These are phyloP conservation scores for Tragelaphus imberbis DNA, from an alignment of 2,113 vertebrate species.

Conservation along the genomic window DNA sequence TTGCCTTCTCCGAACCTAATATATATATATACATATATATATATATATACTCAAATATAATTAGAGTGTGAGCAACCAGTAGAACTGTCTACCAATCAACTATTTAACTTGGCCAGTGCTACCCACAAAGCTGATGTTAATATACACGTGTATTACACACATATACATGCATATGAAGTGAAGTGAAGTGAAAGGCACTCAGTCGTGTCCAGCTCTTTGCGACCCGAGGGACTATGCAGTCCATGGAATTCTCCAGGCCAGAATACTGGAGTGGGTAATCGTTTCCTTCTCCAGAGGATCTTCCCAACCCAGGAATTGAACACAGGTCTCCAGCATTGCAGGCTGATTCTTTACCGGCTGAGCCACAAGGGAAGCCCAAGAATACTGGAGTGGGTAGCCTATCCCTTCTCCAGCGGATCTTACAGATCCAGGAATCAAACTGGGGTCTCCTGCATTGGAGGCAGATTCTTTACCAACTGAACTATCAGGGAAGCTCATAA, in stretches of 20 bases:
- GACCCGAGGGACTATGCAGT: neutral
- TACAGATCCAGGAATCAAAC: neutral
- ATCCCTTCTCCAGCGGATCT: neutral
- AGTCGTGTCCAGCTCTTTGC: neutral
- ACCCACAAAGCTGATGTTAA: neutral
- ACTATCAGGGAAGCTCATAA: neutral
- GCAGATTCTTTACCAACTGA: neutral
- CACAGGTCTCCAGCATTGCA: neutral
- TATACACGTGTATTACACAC: neutral
- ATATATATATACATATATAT: too few relatives aligned
- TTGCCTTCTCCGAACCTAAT: too few relatives aligned
- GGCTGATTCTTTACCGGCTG: neutral
- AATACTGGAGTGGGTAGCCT: neutral
- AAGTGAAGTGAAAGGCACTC: neutral
- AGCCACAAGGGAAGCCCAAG: neutral
- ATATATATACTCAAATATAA: neutral
- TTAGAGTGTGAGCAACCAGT: neutral
- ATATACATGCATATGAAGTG: neutral
- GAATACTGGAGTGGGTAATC: neutral
- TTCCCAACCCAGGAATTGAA: neutral
- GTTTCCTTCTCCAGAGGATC: neutral
- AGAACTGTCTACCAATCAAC: neutral
- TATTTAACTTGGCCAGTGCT: neutral
- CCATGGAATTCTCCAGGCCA: neutral
- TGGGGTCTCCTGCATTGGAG: neutral